Conservation (phyloP, 2,113 vertebrate genomes). For the Leucoraja erinaceus region DNA sequence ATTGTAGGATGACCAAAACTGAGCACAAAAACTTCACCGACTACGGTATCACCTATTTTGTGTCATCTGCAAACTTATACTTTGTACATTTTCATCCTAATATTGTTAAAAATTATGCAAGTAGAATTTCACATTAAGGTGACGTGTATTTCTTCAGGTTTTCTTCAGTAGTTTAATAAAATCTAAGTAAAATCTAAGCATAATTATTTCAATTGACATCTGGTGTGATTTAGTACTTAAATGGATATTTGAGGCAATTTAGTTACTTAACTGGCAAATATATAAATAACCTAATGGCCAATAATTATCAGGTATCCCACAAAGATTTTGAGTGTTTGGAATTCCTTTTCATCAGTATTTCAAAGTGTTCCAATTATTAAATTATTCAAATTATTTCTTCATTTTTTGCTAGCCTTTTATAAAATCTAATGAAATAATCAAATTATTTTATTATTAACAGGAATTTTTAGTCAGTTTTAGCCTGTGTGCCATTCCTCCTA, state of each 20-base stretch:
- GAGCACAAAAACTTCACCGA: too few relatives aligned
- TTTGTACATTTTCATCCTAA: too few relatives aligned
- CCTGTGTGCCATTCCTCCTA: background rate
- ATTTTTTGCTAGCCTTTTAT: background rate
- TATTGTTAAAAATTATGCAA: slow-evolving; percentile 8
- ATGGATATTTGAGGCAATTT: background rate
- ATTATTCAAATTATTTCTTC: background rate
- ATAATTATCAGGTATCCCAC: background rate
- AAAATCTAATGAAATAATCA: background rate
- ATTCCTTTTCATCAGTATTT: background rate
- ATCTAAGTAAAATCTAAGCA: background rate
- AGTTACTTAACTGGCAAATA: background rate
- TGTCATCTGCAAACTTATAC: too few relatives aligned
- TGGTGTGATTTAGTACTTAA: background rate
- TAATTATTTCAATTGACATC: background rate
- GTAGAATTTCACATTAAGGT: background rate
- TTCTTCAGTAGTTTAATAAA: background rate
- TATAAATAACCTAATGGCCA: background rate
- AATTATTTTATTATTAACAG: background rate
- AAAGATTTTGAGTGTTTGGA: background rate
- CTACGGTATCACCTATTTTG: too few relatives aligned
- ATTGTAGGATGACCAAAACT: too few relatives aligned
- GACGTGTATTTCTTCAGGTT: background rate
- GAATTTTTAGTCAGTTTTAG: background rate
- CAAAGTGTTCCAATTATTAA: background rate